Base-by-base conservation (phyloP, 2,888 invertebrate species). In the Dryocosmus kuriphilus region DNA sequence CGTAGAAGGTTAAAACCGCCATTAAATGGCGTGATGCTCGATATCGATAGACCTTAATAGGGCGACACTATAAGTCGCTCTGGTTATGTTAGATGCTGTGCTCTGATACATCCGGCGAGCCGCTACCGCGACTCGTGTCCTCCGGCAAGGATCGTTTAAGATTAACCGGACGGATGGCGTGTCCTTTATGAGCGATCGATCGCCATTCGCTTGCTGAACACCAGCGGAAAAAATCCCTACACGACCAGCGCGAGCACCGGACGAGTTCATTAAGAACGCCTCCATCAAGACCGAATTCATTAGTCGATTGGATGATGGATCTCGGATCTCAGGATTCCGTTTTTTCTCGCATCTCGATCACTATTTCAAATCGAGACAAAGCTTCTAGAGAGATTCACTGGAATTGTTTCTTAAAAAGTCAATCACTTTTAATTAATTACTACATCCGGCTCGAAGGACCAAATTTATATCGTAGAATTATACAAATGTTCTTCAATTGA, bases 1-100 rank as follows among this genome's bases (percentile, higher is more conserved):
- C 82, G 63, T 86, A 85, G 81, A 86, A 82, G 85, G 80, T 63
- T 80, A 81, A 76, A 71, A 79, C 79, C 80, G 80, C 80, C 81
- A 81, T 86, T 87, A 84, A 84, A 82, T 79, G 80, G 74, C 77
- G 78, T 84, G 85, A 86, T 81, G 80, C 77, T 73, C 80, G 75
- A 79, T 74, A 27, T 73, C 79, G 87, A 86, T 85, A 85, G 80
- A 77, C 80, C 79, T 79, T 82, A 83, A 85, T 83, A 80, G 83
- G 82, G 80, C 80, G 65, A 80, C 75, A 67, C 75, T 77, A 65
- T 81, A 65, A 65, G 46, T 46, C 77, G 32, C 71, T 63, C 51
- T 60, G 61, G 71, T 77, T 63, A 77, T 79, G 75, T 79, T 80
- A 79, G 79, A 82, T 82, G 76, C 73, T 74, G 55, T 27, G 22